Conservation (phyloP, 1,140 invertebrate species). For the Eriocheir sinensis region DNA sequence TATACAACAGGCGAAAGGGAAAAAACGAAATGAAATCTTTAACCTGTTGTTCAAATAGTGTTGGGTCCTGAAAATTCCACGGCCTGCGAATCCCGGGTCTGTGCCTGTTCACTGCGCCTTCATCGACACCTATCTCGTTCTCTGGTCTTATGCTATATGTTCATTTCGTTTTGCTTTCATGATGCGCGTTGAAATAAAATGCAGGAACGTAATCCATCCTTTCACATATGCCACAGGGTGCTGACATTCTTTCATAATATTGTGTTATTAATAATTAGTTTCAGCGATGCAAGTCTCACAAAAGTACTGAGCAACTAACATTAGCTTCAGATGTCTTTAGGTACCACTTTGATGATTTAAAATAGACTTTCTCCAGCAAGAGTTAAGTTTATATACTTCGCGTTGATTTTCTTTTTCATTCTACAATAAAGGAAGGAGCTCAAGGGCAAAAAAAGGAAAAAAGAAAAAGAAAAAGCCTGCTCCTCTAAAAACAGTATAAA, state of each 20-base stretch:
- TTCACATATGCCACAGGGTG: not conserved
- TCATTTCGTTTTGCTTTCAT: not conserved
- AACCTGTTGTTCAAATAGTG: not conserved
- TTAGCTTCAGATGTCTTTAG: no score
- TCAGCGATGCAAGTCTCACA: not conserved
- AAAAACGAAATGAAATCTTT: slow-evolving; percentile 3
- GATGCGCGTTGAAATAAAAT: not conserved
- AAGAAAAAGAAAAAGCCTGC: no score
- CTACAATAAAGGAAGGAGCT: no score
- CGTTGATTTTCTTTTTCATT: no score
- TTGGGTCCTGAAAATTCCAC: not conserved
- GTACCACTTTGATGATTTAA: no score
- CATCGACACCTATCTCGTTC: not conserved
- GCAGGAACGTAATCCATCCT: not conserved
- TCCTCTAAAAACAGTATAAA: no score
- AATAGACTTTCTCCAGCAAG: no score
- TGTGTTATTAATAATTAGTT: not conserved
- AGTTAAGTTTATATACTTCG: no score
- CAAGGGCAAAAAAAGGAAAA: no score
- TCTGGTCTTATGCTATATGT: not conserved
- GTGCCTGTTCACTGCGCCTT: not conserved
- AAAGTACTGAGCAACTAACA: no score
- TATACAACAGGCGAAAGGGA: slow-evolving; percentile 35
- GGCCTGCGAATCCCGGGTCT: not conserved
- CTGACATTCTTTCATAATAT: not conserved